Percentiles rank a stretch among this genome's conserved stretches.
phyloP scores from a whole-genome alignment of 35 echinoderm and acorn worm genomes.

The Eucidaris tribuloides region DNA sequence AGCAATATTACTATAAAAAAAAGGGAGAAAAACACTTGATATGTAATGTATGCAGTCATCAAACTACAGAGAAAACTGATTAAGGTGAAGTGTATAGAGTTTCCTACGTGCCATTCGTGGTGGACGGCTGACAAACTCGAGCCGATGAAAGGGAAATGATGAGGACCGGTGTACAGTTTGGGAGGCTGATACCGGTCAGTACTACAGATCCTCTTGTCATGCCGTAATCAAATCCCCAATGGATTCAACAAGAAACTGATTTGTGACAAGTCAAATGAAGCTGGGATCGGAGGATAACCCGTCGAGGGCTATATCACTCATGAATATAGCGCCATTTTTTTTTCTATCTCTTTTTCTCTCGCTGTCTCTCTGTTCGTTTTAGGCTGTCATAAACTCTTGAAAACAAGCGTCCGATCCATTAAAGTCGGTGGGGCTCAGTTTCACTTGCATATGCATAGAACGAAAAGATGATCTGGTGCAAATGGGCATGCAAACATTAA shows the following conservation, averaged over 20 bases:
- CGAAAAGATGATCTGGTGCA: neutral
- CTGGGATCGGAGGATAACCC: neutral
- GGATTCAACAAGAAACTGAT: neutral
- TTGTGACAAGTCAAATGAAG: neutral
- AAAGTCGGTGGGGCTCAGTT: neutral
- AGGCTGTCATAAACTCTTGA: conserved; percentile 38
- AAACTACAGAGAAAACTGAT: conserved; percentile 30
- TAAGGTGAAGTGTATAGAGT: neutral
- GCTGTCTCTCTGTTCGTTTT: neutral
- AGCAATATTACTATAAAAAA: too few relatives aligned
- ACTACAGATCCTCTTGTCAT: too few relatives aligned
- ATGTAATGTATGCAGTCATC: conserved; percentile 11
- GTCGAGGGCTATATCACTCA: too few relatives aligned
- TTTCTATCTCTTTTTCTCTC: neutral
- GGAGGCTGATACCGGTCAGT: too few relatives aligned
- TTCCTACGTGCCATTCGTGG: conserved; percentile 5
- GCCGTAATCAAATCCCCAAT: neutral
- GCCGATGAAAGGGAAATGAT: too few relatives aligned
- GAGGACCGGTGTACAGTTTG: too few relatives aligned
- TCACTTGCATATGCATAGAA: conserved; percentile 16
- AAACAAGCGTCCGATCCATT: conserved; percentile 9
- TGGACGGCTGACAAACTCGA: too few relatives aligned
- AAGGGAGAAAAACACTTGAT: too few relatives aligned
- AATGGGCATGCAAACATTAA: conserved; percentile 22
- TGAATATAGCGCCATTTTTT: too few relatives aligned